Conservation (phyloP, 1,140 invertebrate genomes). For the Drosophila nebulosa region DNA sequence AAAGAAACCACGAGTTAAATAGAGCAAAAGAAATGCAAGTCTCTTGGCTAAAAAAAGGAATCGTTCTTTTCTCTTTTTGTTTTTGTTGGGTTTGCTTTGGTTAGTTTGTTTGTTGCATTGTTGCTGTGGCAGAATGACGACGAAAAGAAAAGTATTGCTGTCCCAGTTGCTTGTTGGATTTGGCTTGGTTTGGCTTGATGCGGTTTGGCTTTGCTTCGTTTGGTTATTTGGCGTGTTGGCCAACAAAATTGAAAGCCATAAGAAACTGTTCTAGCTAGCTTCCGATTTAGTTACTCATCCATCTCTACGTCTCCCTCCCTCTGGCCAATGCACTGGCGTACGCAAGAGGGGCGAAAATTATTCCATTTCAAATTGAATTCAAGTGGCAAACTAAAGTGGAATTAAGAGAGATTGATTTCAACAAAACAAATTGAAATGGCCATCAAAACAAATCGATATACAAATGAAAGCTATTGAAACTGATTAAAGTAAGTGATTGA, state of each 20-base stretch:
- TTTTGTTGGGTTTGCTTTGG: constrained; percentile 6
- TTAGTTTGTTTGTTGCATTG: constrained; percentile 36
- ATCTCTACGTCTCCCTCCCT: background rate
- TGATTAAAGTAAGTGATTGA: too few species aligned
- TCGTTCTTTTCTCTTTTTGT: background rate
- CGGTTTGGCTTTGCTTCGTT: constrained; percentile 6
- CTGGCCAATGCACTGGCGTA: background rate
- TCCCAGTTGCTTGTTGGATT: constrained; percentile 54
- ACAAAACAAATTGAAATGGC: background rate
- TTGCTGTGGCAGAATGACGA: constrained; percentile 25
- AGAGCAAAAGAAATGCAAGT: constrained; percentile 53
- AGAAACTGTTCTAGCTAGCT: constrained; percentile 70
- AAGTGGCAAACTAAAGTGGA: background rate
- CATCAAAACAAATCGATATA: background rate
- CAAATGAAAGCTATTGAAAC: too few species aligned
- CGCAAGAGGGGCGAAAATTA: background rate
- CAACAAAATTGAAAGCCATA: constrained; percentile 71
- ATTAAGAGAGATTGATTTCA: background rate
- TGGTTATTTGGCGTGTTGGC: constrained; percentile 62
- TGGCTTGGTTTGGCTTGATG: constrained; percentile 28
- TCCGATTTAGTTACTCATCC: constrained; percentile 50
- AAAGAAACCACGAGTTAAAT: constrained; percentile 46
- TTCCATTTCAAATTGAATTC: background rate
- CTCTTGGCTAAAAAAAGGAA: constrained; percentile 40
- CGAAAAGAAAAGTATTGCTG: constrained; percentile 15